Conservation (phyloP, 1,140 invertebrate species). For the Anadara kagoshimensis region DNA sequence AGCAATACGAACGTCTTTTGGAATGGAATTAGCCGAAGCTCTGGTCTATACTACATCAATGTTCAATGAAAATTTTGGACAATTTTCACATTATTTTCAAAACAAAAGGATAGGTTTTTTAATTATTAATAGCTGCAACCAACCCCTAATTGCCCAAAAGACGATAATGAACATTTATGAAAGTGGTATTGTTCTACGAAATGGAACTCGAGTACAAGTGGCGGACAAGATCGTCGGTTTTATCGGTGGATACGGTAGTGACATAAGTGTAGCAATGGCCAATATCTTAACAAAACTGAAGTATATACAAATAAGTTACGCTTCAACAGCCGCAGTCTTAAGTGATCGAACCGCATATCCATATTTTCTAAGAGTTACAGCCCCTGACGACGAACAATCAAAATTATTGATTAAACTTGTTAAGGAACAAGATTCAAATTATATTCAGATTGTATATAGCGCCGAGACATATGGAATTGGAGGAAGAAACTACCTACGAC, state of each 20-base stretch:
- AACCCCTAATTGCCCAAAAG: background rate
- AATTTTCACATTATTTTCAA: background rate
- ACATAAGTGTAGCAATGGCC: constrained; percentile 4
- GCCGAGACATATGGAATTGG: constrained; percentile 6
- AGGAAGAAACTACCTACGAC: constrained; percentile 5
- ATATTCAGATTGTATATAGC: constrained; percentile 16
- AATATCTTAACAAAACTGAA: background rate
- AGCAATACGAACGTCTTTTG: background rate
- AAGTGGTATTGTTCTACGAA: background rate
- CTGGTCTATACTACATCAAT: background rate
- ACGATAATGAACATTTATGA: background rate
- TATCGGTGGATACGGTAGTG: constrained; percentile 7
- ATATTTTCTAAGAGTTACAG: background rate
- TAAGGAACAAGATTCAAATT: background rate
- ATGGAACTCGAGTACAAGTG: background rate
- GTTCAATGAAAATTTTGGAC: background rate
- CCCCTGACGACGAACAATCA: constrained; percentile 12
- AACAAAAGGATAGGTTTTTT: background rate
- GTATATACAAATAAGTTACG: constrained; percentile 9
- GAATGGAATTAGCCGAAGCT: constrained; percentile 7
- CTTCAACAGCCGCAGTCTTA: constrained; percentile 5
- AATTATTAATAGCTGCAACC: constrained; percentile 13
- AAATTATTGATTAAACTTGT: background rate
- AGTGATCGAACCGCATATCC: background rate
- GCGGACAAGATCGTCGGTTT: background rate